These are phyloP conservation scores for Melierax canorus DNA, from an alignment of 2,113 vertebrate species.

Conservation along the genomic window DNA sequence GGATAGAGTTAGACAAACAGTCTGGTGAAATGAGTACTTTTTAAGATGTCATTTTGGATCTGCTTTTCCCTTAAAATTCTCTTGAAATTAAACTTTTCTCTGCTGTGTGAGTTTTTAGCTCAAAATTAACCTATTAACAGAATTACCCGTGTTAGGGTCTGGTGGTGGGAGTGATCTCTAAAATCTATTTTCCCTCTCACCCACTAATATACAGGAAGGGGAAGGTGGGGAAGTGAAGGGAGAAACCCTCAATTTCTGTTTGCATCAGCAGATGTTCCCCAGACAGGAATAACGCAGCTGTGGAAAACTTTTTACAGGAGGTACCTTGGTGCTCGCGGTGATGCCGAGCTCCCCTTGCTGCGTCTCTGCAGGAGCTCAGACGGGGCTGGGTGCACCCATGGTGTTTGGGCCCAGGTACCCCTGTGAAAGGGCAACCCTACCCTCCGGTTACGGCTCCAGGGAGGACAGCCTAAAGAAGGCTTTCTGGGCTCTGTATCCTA, in stretches of 20 bases:
- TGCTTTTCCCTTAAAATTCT: not conserved
- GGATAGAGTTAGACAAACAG: not conserved
- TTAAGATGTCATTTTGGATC: not conserved
- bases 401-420: not conserved
- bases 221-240: not conserved
- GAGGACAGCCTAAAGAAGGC: not conserved
- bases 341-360: not conserved
- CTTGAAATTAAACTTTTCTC: not conserved
- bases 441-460: not conserved
- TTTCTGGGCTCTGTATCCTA: not conserved
- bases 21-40: not conserved
- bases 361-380: not conserved
- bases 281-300: not conserved
- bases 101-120: not conserved
- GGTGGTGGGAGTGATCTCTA: not conserved
- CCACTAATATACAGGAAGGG: not conserved
- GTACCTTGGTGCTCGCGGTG: rapidly evolving
- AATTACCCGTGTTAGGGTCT: not conserved
- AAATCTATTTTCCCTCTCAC: not conserved
- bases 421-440: not conserved
- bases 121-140: not conserved
- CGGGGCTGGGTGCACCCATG: not conserved
- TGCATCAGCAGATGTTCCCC: not conserved
- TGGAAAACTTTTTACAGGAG: not conserved
- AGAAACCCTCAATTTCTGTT: not conserved